Conservation (phyloP, 2,797 vertebrate species). For the Acanthurus lineatus region DNA sequence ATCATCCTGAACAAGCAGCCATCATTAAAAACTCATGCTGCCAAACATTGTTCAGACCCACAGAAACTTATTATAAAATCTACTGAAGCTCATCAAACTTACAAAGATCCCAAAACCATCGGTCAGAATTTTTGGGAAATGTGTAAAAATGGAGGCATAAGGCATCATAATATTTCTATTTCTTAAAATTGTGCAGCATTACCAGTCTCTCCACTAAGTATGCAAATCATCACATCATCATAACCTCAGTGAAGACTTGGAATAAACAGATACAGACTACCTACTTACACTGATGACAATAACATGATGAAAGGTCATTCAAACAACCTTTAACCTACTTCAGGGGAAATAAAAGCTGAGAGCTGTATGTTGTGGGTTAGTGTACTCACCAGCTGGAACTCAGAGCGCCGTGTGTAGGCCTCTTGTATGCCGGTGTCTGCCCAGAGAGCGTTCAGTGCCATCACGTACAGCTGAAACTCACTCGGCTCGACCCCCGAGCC, state of each 20-base stretch:
- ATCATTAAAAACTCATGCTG: too few species aligned
- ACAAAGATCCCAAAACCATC: not conserved
- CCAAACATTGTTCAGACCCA: slow-evolving; percentile 2
- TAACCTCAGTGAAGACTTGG: not conserved
- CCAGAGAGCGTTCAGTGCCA: slow-evolving; percentile 91
- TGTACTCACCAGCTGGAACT: slow-evolving; percentile 96
- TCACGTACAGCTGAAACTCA: slow-evolving; percentile 95
- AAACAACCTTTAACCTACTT: not conserved
- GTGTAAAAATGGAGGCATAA: not conserved
- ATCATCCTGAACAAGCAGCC: not conserved
- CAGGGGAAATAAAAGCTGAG: not conserved
- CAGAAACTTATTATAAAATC: not conserved
- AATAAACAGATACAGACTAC: not conserved
- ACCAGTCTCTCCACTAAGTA: too few species aligned
- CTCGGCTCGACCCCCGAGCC: slow-evolving; percentile 91
- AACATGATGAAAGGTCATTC: not conserved
- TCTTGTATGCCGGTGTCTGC: slow-evolving; percentile 91
- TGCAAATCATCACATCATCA: too few species aligned
- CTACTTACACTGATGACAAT: too few species aligned
- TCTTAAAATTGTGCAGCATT: too few species aligned
- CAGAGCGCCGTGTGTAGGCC: slow-evolving; percentile 92
- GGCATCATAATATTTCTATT: not conserved
- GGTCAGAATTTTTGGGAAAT: not conserved
- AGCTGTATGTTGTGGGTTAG: not conserved
- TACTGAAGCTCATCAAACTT: not conserved